These are phyloP conservation scores for Cardiocondyla obscurior DNA, from an alignment of 1,140 invertebrate species.

Conservation along the genomic window DNA sequence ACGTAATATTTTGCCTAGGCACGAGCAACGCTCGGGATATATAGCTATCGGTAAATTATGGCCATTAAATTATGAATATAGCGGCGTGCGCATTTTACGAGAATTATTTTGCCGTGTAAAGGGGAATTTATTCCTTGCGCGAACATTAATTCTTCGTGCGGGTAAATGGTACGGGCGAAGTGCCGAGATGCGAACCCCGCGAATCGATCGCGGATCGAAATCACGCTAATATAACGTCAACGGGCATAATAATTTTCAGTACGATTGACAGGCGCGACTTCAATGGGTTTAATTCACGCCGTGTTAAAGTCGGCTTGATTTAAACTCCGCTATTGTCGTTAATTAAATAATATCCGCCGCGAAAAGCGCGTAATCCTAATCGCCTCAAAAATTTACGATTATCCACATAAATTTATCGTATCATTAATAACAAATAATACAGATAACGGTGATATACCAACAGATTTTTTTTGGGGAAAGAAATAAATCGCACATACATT, in stretches of 20 bases:
- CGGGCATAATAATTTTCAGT: background rate
- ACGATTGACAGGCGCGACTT: background rate
- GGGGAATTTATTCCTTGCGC: conserved; percentile 54
- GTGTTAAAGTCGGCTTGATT: background rate
- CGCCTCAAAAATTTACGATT: conserved; percentile 5
- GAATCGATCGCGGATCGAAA: conserved; percentile 38
- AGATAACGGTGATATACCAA: background rate
- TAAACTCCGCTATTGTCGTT: background rate
- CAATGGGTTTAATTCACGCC: background rate
- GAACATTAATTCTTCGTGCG: conserved; percentile 26
- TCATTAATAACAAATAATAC: too few relatives aligned
- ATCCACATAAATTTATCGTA: background rate
- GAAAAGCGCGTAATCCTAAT: background rate
- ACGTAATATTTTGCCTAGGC: conserved; percentile 63
- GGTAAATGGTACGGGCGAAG: conserved; percentile 7
- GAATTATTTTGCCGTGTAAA: conserved; percentile 56
- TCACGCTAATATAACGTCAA: background rate
- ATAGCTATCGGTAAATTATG: conserved; percentile 63
- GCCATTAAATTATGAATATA: conserved; percentile 67
- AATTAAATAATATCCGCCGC: background rate
- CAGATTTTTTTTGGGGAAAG: background rate
- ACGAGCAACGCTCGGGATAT: conserved; percentile 48
- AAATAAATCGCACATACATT: background rate
- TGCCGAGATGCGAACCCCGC: background rate
- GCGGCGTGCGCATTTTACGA: conserved; percentile 53